Base-by-base conservation (phyloP, 2,888 invertebrate species). In the Hypomecis punctinalis region DNA sequence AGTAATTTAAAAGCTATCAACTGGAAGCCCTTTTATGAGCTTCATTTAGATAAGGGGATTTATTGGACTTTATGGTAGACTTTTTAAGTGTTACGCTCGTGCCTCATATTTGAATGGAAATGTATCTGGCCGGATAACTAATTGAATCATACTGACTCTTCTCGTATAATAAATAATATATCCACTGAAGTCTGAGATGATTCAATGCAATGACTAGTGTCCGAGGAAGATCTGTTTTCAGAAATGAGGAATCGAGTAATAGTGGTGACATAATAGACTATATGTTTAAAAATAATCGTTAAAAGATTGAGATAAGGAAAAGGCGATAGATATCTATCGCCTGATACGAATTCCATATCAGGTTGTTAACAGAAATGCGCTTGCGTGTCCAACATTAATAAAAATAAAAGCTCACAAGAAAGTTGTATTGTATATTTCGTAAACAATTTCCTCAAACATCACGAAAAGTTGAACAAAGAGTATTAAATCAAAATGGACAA, bases 1-100 rank as follows among this genome's bases (percentile, higher is more conserved):
- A 85, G 82, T 77, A 75, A 86, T 86, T 82, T 83, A 81, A 83
- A 80, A 77, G 82, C 83, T 79, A 85, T 85, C 77, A 76, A 77
- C 75, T 79, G 74, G 82, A 79, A 80, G 80, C 78, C 69, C 76
- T 60, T 84, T 81, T 82, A 83, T 82, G 77, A 78, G 74, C 77
- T 83, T 80, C 76, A 80, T 86, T 84, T 78, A 84, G 86, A 86
- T 86, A 81, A 78, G 70, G 75, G 68, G 78, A 80, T 83, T 83
- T 84, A 85, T 61, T 61, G 61, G 42, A 52, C 42, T 52, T 56
- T 23, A 65, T 61, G 57, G 53, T 64, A 46, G 42, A 59, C 13
- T 64, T 59, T 61, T 48, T 51, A 57, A 66, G 65, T 66, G 57
- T 43, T 46, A 10, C 64, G 60, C 57, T 52, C 65, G 65, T 65